Base-by-base conservation (phyloP, 2,888 invertebrate species). In the Melangyna quadrimaculata region DNA sequence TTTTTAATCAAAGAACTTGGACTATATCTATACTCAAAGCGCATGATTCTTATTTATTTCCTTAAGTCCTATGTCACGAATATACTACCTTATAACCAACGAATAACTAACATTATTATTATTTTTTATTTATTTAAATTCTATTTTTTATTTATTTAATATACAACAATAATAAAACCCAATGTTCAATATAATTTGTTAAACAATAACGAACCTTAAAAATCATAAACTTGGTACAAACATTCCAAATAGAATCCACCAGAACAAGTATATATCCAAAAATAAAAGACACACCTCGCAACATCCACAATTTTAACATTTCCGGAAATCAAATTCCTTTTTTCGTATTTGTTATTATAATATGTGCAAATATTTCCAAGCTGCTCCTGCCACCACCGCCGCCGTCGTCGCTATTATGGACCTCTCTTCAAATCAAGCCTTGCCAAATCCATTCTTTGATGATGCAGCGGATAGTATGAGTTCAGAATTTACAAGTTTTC, bases 371-470 rank as follows among this genome's bases (percentile, higher is more conserved):
- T 77, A 71, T 82, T 87, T 87, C 59, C 82, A 87, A 87, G 87
- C 86, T 81, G 73, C 83, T 63, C 35, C 51, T 29, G 87, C 65
- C 78, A 55, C 67, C 74, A 87, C 87, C 79, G 72, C 57, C 61
- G 43, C 19, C 32, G 81, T 59, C 78, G 53, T 59, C 75, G 87
- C 87, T 80, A 88, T 88, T 78, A 74, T 87, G 74, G 87, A 86
- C 43, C 43, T 65, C 55, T 48, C 77, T 67, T 71, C 78, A 65
- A 80, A 51, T 59, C 78, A 81, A 74, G 88, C 89, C 51, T 82
- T 92, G 89, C 91, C 91, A 88, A 92, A 92, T 90, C 92, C 92
- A 88, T 92, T 92, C 89, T 91, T 91, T 82, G 91, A 90, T 88
- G 88, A 90, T 88, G 88, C 89, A 87, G 88, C 90, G 88, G 91